Evolutionary conservation across 2,797 vertebrate genomes (phyloP).

Genomic region (Toxotes lorentzi): DNA sequence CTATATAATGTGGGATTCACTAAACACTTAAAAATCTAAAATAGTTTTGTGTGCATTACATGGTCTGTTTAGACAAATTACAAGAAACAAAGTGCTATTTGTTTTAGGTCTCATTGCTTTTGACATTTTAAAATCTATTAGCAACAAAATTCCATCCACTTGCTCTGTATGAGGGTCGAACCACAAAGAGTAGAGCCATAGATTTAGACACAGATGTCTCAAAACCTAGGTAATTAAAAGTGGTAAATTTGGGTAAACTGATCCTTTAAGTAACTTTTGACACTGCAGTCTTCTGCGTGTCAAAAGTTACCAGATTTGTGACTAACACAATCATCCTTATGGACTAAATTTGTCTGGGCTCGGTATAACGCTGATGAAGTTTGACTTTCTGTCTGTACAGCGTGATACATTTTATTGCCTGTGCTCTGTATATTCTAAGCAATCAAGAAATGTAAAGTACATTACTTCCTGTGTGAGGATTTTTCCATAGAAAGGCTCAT

Average conservation of each 20-base stretch:
- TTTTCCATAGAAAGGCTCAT: background rate
- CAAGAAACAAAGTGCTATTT: background rate
- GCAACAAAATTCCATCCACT: background rate
- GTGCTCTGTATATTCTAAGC: background rate
- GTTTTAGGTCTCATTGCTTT: background rate
- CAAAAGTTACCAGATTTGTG: too few relatives aligned
- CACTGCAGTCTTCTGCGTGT: background rate
- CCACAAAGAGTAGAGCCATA: background rate
- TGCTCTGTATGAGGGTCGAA: background rate
- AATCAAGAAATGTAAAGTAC: background rate
- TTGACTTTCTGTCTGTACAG: constrained; percentile 11
- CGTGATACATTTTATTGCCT: background rate
- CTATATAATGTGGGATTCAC: background rate
- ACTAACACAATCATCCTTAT: background rate
- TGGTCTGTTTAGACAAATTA: background rate
- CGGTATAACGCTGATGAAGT: background rate
- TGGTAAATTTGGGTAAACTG: background rate
- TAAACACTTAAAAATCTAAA: background rate
- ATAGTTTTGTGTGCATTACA: background rate
- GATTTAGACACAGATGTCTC: background rate
- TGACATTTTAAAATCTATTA: background rate
- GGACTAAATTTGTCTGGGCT: background rate
- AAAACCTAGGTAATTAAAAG: background rate
- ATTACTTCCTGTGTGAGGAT: background rate
- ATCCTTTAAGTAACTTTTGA: background rate